Evolutionary conservation across 1,140 invertebrate species (phyloP).

Genomic region (Trichoplusia ni): DNA sequence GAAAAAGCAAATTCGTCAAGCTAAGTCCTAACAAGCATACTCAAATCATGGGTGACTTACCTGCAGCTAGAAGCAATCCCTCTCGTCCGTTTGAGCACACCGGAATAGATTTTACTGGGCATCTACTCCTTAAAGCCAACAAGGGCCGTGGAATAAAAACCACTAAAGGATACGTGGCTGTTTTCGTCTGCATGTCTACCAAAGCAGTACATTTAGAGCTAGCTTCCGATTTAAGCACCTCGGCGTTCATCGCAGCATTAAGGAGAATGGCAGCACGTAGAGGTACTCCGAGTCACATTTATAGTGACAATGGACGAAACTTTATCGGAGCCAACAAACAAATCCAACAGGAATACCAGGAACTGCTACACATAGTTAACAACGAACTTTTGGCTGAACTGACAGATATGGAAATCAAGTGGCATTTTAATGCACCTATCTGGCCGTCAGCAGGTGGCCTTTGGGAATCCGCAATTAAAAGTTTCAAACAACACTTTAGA

Average conservation of each 20-base stretch:
- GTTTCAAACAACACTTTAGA: conserved; percentile 21
- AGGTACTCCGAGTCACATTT: conserved; percentile 1
- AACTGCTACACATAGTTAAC: not conserved
- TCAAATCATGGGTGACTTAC: conserved; percentile 54
- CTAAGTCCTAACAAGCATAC: conserved; percentile 17
- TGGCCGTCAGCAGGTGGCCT: conserved; percentile 32
- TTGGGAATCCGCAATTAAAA: conserved; percentile 30
- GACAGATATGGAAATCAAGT: not conserved
- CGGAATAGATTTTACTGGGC: conserved; percentile 56
- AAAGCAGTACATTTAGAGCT: conserved; percentile 75
- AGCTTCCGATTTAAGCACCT: conserved; percentile 55
- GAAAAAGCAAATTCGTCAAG: conserved; percentile 14
- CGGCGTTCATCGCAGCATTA: conserved; percentile 61
- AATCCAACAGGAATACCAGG: conserved; percentile 13
- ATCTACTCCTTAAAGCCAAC: conserved; percentile 35
- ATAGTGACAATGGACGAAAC: conserved; percentile 20
- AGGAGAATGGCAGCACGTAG: conserved; percentile 51
- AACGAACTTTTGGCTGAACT: not conserved
- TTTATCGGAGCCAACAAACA: conserved; percentile 14
- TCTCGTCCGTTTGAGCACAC: conserved; percentile 42
- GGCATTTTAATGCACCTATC: not conserved
- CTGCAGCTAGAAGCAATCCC: conserved; percentile 22
- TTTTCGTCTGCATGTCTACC: conserved; percentile 65
- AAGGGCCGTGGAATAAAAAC: conserved; percentile 43
- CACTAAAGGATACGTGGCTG: conserved; percentile 54